phyloP scores from a whole-genome alignment of 2,888 invertebrate species.

The Dryocosmus kuriphilus region DNA sequence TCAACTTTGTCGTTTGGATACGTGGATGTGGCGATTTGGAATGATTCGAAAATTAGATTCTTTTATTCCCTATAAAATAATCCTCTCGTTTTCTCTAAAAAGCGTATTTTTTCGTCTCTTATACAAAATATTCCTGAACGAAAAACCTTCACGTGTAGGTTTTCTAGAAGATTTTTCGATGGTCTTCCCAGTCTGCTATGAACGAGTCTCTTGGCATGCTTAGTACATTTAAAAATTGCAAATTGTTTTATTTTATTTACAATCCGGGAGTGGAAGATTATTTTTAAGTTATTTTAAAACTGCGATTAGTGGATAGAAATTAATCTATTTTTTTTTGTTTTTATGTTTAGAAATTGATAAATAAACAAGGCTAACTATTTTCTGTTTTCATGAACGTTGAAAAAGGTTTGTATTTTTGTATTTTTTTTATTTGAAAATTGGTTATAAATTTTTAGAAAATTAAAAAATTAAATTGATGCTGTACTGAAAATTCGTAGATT shows the following conservation, averaged over 20 bases:
- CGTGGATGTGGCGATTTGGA: no score
- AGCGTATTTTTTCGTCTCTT: background rate
- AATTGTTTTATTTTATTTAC: background rate
- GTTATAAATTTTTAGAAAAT: background rate
- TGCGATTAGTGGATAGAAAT: background rate
- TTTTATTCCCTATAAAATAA: no score
- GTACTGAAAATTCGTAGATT: no score
- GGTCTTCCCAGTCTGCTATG: background rate
- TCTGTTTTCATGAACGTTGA: slow-evolving; percentile 1
- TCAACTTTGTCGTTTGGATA: no score
- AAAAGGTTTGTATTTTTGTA: background rate
- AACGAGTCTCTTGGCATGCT: slow-evolving; percentile 31
- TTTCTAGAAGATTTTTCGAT: background rate
- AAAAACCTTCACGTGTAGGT: background rate
- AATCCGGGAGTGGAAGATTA: background rate
- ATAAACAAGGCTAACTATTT: background rate
- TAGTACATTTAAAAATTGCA: background rate
- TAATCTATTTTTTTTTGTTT: background rate
- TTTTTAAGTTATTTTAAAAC: background rate
- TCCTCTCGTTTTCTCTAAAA: background rate
- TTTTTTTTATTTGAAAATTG: background rate
- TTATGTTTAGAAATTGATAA: background rate
- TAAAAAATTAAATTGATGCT: background rate
- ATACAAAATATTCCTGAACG: background rate
- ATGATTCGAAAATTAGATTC: no score